These are phyloP conservation scores for Grammomys surdaster DNA, from an alignment of 2,113 vertebrate genomes.

Conservation along the genomic window DNA sequence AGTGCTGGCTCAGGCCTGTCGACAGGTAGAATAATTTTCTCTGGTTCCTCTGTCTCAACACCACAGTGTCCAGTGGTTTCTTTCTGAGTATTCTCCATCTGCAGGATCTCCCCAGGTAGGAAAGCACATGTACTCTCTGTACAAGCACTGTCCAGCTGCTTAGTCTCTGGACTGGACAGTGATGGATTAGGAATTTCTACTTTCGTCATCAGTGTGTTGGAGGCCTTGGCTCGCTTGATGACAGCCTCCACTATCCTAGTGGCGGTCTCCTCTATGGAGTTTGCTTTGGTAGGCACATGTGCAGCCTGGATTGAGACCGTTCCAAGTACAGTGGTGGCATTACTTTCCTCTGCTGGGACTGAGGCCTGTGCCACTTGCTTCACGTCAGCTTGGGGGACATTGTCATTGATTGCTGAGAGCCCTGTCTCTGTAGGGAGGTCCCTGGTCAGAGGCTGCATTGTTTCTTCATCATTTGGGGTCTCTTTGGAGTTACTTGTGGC, in stretches of 20 bases:
- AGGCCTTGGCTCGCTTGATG: constrained; percentile 77
- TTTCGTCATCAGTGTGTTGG: constrained; percentile 17
- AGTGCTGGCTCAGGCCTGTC: constrained; percentile 31
- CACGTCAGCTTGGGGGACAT: rapidly evolving
- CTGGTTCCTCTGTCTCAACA: constrained; percentile 19
- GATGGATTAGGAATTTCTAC: neutral
- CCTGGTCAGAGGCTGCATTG: constrained; percentile 77
- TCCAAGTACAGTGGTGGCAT: rapidly evolving
- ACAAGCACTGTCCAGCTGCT: neutral
- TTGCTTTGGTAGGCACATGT: neutral
- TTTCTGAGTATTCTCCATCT: neutral
- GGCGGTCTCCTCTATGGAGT: constrained; percentile 58
- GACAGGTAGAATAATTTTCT: neutral
- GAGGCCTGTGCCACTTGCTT: neutral
- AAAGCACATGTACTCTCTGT: neutral
- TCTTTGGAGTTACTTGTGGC: rapidly evolving
- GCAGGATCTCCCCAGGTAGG: neutral
- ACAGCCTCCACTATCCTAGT: constrained; percentile 75
- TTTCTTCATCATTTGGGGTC: constrained; percentile 22
- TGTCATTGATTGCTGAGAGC: rapidly evolving
- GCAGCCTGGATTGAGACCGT: neutral
- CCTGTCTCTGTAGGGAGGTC: constrained; percentile 66
- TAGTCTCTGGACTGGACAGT: neutral
- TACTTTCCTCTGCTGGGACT: neutral
- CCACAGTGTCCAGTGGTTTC: constrained; percentile 46